A percentile compares a stretch with the other conserved stretches of the same genome.
phyloP scores from a whole-genome alignment of 2,113 vertebrate genomes.

The Ctenodactylus gundi region DNA sequence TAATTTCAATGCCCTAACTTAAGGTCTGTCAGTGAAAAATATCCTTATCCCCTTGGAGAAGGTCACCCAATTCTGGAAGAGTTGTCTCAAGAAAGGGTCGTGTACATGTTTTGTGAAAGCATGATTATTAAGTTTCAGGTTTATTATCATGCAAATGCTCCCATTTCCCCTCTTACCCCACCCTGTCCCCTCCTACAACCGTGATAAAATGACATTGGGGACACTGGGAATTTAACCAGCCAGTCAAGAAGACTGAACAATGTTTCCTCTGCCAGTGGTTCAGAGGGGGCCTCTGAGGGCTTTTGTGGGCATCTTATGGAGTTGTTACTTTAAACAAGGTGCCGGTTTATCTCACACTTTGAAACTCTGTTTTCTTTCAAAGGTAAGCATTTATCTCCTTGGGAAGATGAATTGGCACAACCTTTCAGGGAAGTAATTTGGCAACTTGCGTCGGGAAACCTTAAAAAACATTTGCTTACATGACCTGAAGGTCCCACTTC shows the following conservation, averaged over 20 bases:
- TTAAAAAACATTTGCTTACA: not conserved
- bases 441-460: not conserved
- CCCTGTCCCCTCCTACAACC: slow-evolving; percentile 56
- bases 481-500: not conserved
- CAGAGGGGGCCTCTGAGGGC: slow-evolving; percentile 43
- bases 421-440: slow-evolving; percentile 68
- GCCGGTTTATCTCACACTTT: slow-evolving; percentile 63
- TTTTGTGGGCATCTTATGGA: slow-evolving; percentile 4
- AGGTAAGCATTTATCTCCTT: slow-evolving; percentile 66
- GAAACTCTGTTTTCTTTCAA: slow-evolving; percentile 62
- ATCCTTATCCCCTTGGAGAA: slow-evolving; percentile 68
- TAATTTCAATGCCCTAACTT: slow-evolving; percentile 56
- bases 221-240: slow-evolving; percentile 65
- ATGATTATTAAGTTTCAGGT: slow-evolving; percentile 72
- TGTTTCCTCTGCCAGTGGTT: slow-evolving; percentile 53
- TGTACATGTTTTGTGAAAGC: slow-evolving; percentile 61
- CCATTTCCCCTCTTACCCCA: slow-evolving; percentile 64
- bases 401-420: slow-evolving; percentile 46
- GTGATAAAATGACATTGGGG: slow-evolving; percentile 73
- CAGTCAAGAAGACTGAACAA: slow-evolving; percentile 38
- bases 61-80: slow-evolving; percentile 67
- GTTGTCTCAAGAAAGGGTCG: slow-evolving; percentile 61
- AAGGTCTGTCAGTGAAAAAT: slow-evolving; percentile 57
- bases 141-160: slow-evolving; percentile 79
- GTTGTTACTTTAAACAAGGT: slow-evolving; percentile 71